Base-by-base conservation (phyloP, 2,113 vertebrate species). In the Nicator chloris region DNA sequence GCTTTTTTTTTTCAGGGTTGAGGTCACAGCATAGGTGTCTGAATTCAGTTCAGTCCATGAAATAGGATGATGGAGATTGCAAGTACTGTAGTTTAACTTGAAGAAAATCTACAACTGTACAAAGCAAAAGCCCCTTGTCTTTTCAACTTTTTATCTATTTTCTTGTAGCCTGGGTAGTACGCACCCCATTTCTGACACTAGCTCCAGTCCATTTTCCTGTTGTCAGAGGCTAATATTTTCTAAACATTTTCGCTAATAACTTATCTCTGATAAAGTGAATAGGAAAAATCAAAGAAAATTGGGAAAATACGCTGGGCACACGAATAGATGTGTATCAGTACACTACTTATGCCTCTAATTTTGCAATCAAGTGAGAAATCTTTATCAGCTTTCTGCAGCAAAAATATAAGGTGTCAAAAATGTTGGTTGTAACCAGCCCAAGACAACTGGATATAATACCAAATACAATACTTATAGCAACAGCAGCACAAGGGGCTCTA, bases 211-310 rank as follows among this genome's bases (percentile, higher is more conserved):
- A 72, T 81, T 95, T 96, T 47, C 51, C 57, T 84, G 15, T 86
- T 86, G 54, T 77, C 56, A 93, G 86, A 59, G 75, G 15, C 61
- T 86, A 54, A 57, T 13, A 53, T 69, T 23, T 50, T 33, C 81
- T 75, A 47, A 73, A 96, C 54, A 24, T 73, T 78, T 60, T 70
- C 44, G 94, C 65, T 88, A 66, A 95, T 88, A 94, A 73, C 79
- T 49, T 85, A 45, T 65, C 66, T 40, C 61, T 60, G 60, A 45
- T 72, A 80, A 88, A 90, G 44, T 37, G 21, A 93, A 93, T 45
- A 88, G n/a, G 54, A 87, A 95, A 93, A 90, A 81, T 50, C 61
- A 82, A 86, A 39, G 31, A 95, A 95, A 82, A 68, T 40, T 77
- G 13, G 88, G 87, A 92, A 81, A 77, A 63, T 88, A 76, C 21